Evolutionary conservation across 2,113 vertebrate genomes (phyloP).

Genomic region (Prunella himalayana): DNA sequence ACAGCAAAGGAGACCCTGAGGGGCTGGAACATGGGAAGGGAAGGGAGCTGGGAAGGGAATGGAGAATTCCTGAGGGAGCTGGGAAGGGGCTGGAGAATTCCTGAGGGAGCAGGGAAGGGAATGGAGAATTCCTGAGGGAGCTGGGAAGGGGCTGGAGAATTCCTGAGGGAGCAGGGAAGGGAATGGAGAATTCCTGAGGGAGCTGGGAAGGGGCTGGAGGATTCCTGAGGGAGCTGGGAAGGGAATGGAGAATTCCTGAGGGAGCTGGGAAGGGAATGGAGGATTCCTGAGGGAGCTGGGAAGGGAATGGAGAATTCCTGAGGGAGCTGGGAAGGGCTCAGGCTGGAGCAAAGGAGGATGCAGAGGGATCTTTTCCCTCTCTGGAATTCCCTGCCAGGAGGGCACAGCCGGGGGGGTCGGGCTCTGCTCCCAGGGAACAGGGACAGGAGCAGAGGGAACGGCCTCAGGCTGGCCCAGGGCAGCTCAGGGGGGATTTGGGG

Average conservation of each 20-base stretch:
- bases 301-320: too few relatives aligned
- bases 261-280: not conserved
- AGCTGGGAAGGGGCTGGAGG: too few relatives aligned
- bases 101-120: too few relatives aligned
- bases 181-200: too few relatives aligned
- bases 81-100: not conserved
- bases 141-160: not conserved
- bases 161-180: too few relatives aligned
- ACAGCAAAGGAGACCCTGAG: too few relatives aligned
- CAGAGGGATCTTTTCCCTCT: not conserved
- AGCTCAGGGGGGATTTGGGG: fast-evolving
- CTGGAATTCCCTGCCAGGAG: not conserved
- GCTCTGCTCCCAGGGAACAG: not conserved
- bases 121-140: too few relatives aligned
- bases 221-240: too few relatives aligned
- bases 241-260: too few relatives aligned
- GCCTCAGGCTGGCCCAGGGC: not conserved
- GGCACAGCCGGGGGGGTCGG: not conserved
- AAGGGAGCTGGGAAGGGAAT: too few relatives aligned
- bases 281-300: not conserved
- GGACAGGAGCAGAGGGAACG: not conserved
- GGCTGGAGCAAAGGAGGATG: not conserved
- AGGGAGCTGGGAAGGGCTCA: not conserved
- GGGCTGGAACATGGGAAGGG: too few relatives aligned
- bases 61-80: too few relatives aligned